Base-by-base conservation (phyloP, 2,113 vertebrate genomes). In the Tychaedon coryphoeus region DNA sequence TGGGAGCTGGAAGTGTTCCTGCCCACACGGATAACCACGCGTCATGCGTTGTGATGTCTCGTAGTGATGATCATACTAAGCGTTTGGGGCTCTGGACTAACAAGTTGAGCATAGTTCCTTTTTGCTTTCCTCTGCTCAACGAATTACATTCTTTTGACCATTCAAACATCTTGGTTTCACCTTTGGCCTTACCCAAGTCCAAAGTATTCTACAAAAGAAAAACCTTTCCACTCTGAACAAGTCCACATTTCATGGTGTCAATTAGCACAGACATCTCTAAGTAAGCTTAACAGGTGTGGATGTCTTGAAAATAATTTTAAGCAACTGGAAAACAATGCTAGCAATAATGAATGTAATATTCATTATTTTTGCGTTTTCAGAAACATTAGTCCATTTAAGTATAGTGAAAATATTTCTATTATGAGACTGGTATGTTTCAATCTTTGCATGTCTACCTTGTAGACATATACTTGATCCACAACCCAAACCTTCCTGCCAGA, bases 31-130 rank as follows among this genome's bases (percentile, higher is more conserved):
- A 50, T 17, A 79, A 23, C 16, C 5, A 1, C 2, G 6, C 20
- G 8, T 20, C 16, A 5, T 1, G 0, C 12, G 4, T 13, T 65
- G 3, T 2, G 12, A 11, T 4, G 2, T 65, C 19, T 51, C 14
- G 12, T 5, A 13, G 17, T 10, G 14, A 6, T 0, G 0, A 25
- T 48, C 16, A 11, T 12, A 26, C 4, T 6, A 19, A 8, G 1
- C 38, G n/a, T 60, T 62, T 40, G 43, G 18, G 57, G 25, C 17
- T 79, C 64, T 76, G 26, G 29, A 43, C 11, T 64, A 73, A 34
- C 14, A 72, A 67, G 9, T 3, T 29, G 12, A 86, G 6, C 12
- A 23, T 7, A 77, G 16, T 19, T 6, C 7, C 22, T 19, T 84
- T 80, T 33, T 54, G 9, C 10, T 90, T 80, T 56, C 5, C 10